Evolutionary conservation across 1,140 invertebrate species (phyloP), one percentile per base, ranked within the genome.

Genomic region (Diorhabda elongata): DNA sequence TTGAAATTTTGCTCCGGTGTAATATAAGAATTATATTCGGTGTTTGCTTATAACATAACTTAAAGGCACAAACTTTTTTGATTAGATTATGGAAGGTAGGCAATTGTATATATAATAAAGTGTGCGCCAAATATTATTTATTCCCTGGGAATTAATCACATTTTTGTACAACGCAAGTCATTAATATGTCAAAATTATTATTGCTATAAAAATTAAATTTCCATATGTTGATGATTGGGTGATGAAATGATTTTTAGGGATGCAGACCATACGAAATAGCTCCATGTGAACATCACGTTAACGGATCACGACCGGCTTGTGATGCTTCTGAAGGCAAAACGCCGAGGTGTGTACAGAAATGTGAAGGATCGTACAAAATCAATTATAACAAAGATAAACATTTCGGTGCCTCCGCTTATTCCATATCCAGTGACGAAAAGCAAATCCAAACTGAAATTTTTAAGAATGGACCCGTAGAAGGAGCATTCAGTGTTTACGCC

Each of bases 401-500:
- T 76, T 93, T 84, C 76, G 96, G 93, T 78, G 83, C 84, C 58
- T 87, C 85, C 70, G 83, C 90, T 0, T 98, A 96, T 78, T 88
- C 89, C 3, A 80, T 97, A 43, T 74, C 80, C 1, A 83, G 83
- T 42, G 84, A 89, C 71, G 87, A 86, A 6, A 81, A 86, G 3
- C 86, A 93, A 71, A 97, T 98, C 70, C 89, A 90, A 83, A 85
- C 86, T 4, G 96, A 98, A 82, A 89, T 98, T 52, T 89, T 89
- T 82, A 90, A 83, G 11, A 94, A 97, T 81, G 96, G 96, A 9
- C 96, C 96, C 3, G 92, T 98, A 1, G 95, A 97, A 83, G 94
- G 86, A 1, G 93, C 92, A 52, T 96, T 98, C 77, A 90, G 90
- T 2, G 95, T 98, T 7, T 98, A 94, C 78, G 87, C 87, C 63